Evolutionary conservation across 2,797 vertebrate genomes (phyloP), one percentile per base, ranked within the genome.

Genomic region (Poecilia picta): DNA sequence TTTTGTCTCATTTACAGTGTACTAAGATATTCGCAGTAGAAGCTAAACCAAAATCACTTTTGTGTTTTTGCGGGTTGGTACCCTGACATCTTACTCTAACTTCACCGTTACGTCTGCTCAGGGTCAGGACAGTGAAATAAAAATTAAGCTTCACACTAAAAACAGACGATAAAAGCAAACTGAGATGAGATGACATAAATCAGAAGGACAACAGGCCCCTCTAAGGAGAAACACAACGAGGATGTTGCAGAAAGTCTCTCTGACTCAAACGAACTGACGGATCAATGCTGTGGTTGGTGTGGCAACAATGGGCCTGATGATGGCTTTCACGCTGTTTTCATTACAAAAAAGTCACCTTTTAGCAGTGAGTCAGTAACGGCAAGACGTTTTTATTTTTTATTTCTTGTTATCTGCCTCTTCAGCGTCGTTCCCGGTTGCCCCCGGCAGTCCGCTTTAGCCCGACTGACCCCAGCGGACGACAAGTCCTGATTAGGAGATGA

Each of bases 161-260:
- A 70, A 73, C 41, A 43, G 28, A 72, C 6, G 39, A 73, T 66
- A 79, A 72, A 83, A 76, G 31, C 11, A 7, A 43, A 77, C 51
- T 80, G 74, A 80, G 59, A 73, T 25, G 59, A 5, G 1, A 33
- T 49, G 76, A 73, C 7, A 51, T 62, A 55, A 77, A 55, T 72
- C 11, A 72, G 47, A 74, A 79, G n/a, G 78, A 28, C 77, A 72
- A 36, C 74, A 55, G 8, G 25, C 47, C 28, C 55, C 41, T 49
- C 25, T n/a, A 23, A n/a, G 53, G 31, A 57, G 64, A 11, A 31
- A 71, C 51, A 73, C 80, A 80, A 70, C 23, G 20, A 77, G 7
- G 18, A 1, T 13, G 28, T 28, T 39, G 76, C 76, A 66, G 28
- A 55, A 36, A 72, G 31, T 31, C 72, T 36, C 66, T 68, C 28